Evolutionary conservation across 1,140 invertebrate species (phyloP), one percentile per base, ranked within the genome.

Genomic region (Triops cancriformis): DNA sequence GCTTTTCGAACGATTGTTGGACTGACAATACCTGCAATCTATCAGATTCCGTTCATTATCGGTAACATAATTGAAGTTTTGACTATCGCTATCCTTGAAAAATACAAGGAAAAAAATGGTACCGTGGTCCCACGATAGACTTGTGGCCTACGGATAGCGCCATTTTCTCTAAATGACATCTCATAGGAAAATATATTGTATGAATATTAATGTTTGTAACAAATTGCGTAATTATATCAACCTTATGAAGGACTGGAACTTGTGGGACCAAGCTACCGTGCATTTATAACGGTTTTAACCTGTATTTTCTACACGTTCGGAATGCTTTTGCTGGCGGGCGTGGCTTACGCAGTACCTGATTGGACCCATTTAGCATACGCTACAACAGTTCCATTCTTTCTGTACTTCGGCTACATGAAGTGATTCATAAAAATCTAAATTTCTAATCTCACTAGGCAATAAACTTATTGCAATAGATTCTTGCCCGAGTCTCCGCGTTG

Each of bases 1-100:
- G 85, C 88, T 1, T 91, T 91, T 80, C 87, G 93, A 80, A 86
- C 91, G 14, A 87, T 96, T 74, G 93, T 95, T 6, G 94, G 94
- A 23, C 84, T 95, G 1, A 94, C 94, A 0, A 94, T 96, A 81
- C 94, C 94, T 11, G 94, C 94, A 5, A 91, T 96, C n/a, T 96
- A 96, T 85, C 94, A 97, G 86, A 95, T 96, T 83, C 94, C 94
- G 5, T 96, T 96, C 82, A 96, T 96, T 78, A 95, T 96, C 82
- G 93, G 94, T 95, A 87, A 91, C 90, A 7, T 31, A 28, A 76
- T 64, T 37, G 31, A 76, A 23, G 5, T n/a, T 76, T 7, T n/a
- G 1, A 64, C 7, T 18, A 14, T 9, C 31, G 23, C 23, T 42
- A 31, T 26, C 23, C 18, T 27, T 76, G n/a, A n/a, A n/a, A 45